Evolutionary conservation across 2,113 vertebrate species (phyloP).

Genomic region (Galemys pyrenaicus): DNA sequence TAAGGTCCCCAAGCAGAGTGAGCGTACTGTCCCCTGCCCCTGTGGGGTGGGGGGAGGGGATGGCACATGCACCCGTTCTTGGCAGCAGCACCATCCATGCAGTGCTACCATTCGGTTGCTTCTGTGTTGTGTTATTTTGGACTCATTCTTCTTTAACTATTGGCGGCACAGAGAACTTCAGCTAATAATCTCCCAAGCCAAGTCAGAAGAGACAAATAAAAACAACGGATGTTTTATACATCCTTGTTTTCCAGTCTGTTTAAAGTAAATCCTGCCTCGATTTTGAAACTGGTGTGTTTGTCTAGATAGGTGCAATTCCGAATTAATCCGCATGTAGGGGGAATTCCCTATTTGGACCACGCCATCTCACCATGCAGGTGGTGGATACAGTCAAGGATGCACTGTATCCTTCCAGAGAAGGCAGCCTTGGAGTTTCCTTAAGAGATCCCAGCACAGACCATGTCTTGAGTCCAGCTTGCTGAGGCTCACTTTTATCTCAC

Average conservation of each 20-base stretch:
- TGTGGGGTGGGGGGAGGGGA: accelerated
- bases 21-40: accelerated
- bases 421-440: neutral
- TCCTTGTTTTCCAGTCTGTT: neutral
- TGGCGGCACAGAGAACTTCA: neutral
- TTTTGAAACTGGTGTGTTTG: neutral
- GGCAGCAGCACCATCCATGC: neutral
- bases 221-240: neutral
- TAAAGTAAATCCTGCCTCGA: neutral
- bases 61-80: accelerated
- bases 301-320: neutral
- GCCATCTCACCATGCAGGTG: neutral
- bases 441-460: neutral
- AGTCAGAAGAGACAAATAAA: neutral
- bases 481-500: neutral
- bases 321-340: neutral
- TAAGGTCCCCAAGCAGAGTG: neutral
- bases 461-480: neutral
- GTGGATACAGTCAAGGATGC: neutral
- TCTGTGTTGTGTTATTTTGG: neutral
- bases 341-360: neutral
- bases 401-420: neutral
- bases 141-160: neutral
- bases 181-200: neutral
- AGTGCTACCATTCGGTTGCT: neutral